A percentile compares a stretch with the other conserved stretches of the same genome.
Evolutionary conservation across 2,797 vertebrate species (phyloP).

Genomic region (Microcaecilia unicolor): DNA sequence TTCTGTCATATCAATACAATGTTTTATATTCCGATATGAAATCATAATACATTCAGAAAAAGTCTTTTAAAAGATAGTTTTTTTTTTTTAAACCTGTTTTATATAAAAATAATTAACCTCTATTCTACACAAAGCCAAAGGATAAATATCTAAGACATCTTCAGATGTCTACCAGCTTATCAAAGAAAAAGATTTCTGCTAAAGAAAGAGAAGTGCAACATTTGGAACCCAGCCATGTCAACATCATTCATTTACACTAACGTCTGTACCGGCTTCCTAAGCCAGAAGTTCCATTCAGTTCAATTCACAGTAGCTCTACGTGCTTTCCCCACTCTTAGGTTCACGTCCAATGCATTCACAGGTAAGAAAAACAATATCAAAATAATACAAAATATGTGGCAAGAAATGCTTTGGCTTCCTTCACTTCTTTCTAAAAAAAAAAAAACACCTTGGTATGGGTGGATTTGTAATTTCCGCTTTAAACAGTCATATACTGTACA

Average conservation of each 20-base stretch:
- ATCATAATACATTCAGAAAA: conserved; percentile 40
- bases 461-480: no score
- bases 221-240: conserved; percentile 22
- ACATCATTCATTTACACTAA: conserved; percentile 9
- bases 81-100: conserved; percentile 55
- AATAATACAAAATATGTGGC: no score
- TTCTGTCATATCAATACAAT: conserved; percentile 11
- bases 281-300: no score
- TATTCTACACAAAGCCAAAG: conserved; percentile 56
- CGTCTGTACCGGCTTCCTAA: no score
- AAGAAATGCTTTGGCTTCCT: no score
- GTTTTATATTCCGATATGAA: conserved; percentile 26
- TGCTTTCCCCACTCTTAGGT: no score
- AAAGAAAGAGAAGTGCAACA: conserved; percentile 39
- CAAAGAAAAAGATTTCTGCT: conserved; percentile 40
- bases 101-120: conserved; percentile 61
- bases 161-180: conserved; percentile 45
- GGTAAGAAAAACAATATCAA: no score
- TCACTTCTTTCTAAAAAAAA: no score
- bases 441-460: no score
- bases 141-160: conserved; percentile 55
- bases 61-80: conserved; percentile 37
- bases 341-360: no score
- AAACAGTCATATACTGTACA: no score
- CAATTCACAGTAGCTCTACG: no score